Base-by-base conservation (phyloP, 2,113 vertebrate genomes). In the Varanus komodoensis region DNA sequence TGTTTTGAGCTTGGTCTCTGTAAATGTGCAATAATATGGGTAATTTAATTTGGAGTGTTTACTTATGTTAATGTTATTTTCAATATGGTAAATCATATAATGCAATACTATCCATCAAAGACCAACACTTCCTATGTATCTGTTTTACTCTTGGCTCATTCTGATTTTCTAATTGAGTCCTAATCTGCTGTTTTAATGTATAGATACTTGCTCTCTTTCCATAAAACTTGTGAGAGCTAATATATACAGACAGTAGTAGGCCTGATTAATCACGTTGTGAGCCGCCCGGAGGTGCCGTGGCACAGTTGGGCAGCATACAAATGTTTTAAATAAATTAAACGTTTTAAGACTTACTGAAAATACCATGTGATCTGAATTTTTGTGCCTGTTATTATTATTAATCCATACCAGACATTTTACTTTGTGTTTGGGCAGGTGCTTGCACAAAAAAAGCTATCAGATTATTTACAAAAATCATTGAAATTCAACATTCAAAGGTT, bases 11-110 rank as follows among this genome's bases (percentile, higher is more conserved):
- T n/a, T 78, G 4, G 1, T 64, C 29, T 79, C 3, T 67, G 27
- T 44, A 79, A 87, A 87, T 67, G 19, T 67, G 38, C n/a, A 74
- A 15, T 50, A 15, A 3, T 14, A 1, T 23, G 15, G 50, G 87
- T 44, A 78, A 1, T 90, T 89, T 87, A 86, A 12, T 74, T 89
- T 82, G 71, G 87, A 89, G 21, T 0, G 14, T 19, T 92, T 89
- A 0, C 44, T 87, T 68, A 21, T 84, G 11, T 44, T 68, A 54
- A 15, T 71, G 9, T 50, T 84, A 38, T 23, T 54, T 3, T 48
- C 27, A 78, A 38, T 77, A 38, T 9, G 6, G 57, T 87, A 78
- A 87, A 32, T 68, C 48, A 25, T 84, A 6, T 38, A 50, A 17
- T 38, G 68, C 25, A 79, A 79, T 5, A 48, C 48, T 17, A 23